Base-by-base conservation (phyloP, 2,797 vertebrate genomes). In the Pseudomugil tenellus region DNA sequence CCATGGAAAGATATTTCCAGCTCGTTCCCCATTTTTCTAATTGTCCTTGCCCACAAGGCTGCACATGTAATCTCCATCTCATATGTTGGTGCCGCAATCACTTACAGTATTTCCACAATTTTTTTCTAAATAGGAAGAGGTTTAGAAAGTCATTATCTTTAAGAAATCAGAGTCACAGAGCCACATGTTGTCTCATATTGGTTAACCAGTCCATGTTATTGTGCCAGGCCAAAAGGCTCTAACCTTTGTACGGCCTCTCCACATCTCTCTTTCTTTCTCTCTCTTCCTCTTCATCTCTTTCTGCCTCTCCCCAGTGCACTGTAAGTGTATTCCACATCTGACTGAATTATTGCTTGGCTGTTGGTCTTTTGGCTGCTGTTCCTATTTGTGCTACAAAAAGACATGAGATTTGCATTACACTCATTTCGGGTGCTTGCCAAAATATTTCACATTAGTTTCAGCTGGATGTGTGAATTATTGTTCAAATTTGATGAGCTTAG, bases 401-500 rank as follows among this genome's bases (percentile, higher is more conserved):
- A 91, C 89, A 91, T 83, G 86, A 92, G 89, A 92, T 92, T 93
- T 93, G 88, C 91, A 91, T 90, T 92, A 89, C 86, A 82, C 80
- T 89, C 82, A 89, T 90, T 89, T 85, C 77, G 62, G 77, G 48
- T 25, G 72, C 85, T 84, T 91, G 92, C 89, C 89, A 94, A 92
- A 92, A 89, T 85, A 89, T 90, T 90, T 90, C 84, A 87, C 87
- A 92, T 94, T 92, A 86, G 88, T 92, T 92, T 93, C 90, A 92
- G 90, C 87, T 87, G 85, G 84, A 87, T 91, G 91, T 93, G 87
- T 93, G 92, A 93, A 92, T 92, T 91, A 92, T 92, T 90, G 88
- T 92, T 90, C 90, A 90, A 91, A 86, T 88, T 90, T 92, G 90
- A 93, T 89, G 91, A 93, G 89, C 89, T 91, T 83, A 88, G 88